phyloP scores from a whole-genome alignment of 2,888 invertebrate species.

The Shargacucullia verbasci region DNA sequence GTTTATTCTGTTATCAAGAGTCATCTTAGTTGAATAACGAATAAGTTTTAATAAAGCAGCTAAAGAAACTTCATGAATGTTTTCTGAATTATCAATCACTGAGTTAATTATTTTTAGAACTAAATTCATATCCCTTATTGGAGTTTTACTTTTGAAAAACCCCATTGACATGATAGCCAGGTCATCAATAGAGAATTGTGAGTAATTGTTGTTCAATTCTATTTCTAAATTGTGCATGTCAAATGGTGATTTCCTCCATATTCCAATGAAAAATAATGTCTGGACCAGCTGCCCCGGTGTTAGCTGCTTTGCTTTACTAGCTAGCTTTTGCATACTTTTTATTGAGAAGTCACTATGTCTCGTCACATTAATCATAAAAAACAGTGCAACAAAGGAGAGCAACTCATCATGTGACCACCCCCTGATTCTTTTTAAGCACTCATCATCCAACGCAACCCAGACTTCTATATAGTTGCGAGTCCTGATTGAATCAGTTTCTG shows the following conservation, averaged over 20 bases:
- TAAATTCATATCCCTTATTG: constrained; percentile 86
- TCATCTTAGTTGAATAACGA: constrained; percentile 88
- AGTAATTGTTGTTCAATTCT: constrained; percentile 84
- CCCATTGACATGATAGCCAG: constrained; percentile 92
- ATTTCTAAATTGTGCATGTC: constrained; percentile 91
- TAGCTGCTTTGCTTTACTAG: constrained; percentile 89
- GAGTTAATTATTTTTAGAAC: constrained; percentile 85
- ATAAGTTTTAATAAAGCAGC: constrained; percentile 91
- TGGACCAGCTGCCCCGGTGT: constrained; percentile 90
- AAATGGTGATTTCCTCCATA: constrained; percentile 86
- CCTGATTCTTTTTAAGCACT: constrained; percentile 84
- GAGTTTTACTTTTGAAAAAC: constrained; percentile 93
- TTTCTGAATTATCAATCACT: constrained; percentile 83
- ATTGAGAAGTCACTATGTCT: constrained; percentile 88
- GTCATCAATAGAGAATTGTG: constrained; percentile 90
- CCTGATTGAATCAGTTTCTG: constrained; percentile 83
- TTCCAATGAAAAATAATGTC: constrained; percentile 91
- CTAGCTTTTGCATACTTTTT: constrained; percentile 86
- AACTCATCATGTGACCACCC: constrained; percentile 87
- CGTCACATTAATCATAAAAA: constrained; percentile 89
- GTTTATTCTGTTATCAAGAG: constrained; percentile 80
- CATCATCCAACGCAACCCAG: constrained; percentile 91
- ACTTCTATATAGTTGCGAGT: constrained; percentile 90
- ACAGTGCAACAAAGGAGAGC: constrained; percentile 90
- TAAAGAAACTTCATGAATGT: constrained; percentile 90